These are phyloP conservation scores for Puffinus mauretanicus DNA, from an alignment of 2,113 vertebrate species.

Conservation along the genomic window DNA sequence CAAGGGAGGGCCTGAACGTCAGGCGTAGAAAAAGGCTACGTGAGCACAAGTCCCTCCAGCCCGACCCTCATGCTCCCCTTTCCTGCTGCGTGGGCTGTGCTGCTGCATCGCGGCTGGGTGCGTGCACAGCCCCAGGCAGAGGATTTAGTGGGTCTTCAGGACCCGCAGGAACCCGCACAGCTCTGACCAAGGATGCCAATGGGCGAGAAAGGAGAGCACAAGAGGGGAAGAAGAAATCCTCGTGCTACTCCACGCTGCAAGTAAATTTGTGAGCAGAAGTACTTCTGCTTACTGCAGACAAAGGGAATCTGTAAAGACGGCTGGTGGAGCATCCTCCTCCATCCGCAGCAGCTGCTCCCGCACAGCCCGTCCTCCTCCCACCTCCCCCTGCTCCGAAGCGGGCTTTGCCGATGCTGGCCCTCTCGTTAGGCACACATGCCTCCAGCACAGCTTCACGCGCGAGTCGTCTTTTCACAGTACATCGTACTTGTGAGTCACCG, in stretches of 20 bases:
- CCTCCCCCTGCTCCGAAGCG: neutral
- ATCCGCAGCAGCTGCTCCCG: neutral
- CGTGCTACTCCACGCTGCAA: neutral
- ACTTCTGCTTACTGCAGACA: neutral
- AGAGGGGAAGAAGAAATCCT: neutral
- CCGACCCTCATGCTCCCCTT: neutral
- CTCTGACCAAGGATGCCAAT: neutral
- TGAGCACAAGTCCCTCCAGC: neutral
- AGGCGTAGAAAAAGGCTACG: fast-evolving
- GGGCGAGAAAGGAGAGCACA: neutral
- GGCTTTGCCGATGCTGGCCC: neutral
- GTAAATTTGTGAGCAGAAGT: neutral
- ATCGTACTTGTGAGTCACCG: fast-evolving
- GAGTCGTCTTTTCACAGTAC: fast-evolving
- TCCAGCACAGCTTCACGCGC: neutral
- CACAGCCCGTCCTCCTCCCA: neutral
- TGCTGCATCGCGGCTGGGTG: fast-evolving
- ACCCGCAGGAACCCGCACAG: neutral
- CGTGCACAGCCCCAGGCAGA: neutral
- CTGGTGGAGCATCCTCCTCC: neutral
- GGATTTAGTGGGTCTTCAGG: neutral
- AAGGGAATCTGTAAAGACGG: fast-evolving
- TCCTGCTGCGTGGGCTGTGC: no score
- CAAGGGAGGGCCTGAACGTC: no score
- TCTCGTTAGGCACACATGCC: neutral